These are phyloP conservation scores for Plecotus auritus DNA, from an alignment of 2,113 vertebrate genomes.

Conservation along the genomic window DNA sequence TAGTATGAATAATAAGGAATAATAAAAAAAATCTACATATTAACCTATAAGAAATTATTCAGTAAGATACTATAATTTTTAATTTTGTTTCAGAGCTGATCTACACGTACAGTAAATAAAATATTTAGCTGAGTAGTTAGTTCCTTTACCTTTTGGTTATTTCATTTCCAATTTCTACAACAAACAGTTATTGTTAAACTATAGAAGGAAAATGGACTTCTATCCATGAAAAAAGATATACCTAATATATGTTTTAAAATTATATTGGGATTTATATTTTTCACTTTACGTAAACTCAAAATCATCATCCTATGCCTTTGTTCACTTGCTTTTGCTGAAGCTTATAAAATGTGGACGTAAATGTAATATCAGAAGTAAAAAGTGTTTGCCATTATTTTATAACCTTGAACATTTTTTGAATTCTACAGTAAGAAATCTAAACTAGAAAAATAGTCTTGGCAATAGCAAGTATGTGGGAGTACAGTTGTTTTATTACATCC, in stretches of 20 bases:
- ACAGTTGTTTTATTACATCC: background rate
- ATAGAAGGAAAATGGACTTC: background rate
- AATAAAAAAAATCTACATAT: background rate
- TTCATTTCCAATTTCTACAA: background rate
- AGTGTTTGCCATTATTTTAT: background rate
- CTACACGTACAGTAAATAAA: background rate
- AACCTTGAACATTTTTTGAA: background rate
- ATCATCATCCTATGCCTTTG: background rate
- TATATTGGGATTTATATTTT: background rate
- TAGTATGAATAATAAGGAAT: background rate
- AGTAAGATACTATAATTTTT: background rate
- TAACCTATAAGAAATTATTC: background rate
- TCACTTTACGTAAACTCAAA: background rate
- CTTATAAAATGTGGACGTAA: background rate
- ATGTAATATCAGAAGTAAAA: background rate
- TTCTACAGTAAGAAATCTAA: background rate
- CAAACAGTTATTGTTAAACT: background rate
- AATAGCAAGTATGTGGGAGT: background rate
- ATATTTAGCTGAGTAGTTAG: background rate
- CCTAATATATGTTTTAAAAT: background rate
- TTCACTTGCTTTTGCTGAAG: background rate
- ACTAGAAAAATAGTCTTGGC: background rate
- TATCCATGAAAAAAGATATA: background rate
- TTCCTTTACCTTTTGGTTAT: background rate
- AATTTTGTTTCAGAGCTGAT: background rate